Percentiles rank a stretch among this genome's conserved stretches.
Conservation (phyloP, 2,888 invertebrate genomes). For the Myopa tessellatipennis region DNA sequence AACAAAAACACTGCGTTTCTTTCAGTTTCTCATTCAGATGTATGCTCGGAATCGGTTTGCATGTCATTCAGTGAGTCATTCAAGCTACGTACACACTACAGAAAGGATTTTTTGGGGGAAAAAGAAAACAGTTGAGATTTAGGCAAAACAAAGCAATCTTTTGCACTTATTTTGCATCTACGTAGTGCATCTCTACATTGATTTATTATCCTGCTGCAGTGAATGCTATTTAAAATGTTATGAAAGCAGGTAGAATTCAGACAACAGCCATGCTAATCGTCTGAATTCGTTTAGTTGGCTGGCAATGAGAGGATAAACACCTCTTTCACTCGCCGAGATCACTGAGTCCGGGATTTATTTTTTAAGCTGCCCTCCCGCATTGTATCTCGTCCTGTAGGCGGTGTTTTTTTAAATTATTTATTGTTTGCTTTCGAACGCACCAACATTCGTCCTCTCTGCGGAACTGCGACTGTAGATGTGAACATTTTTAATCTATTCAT, state of each 20-base stretch:
- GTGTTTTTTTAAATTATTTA: not conserved
- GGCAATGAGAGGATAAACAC: constrained; percentile 4
- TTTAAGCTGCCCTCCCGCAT: not conserved
- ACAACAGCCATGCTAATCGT: too few relatives aligned
- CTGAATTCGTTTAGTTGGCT: not conserved
- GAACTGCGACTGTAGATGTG: not conserved
- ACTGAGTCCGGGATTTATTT: not conserved
- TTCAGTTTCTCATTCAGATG: not conserved
- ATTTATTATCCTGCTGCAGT: not conserved
- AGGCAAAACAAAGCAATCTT: not conserved
- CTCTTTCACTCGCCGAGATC: not conserved
- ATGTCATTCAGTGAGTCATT: not conserved
- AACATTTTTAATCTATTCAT: not conserved
- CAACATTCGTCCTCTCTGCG: not conserved
- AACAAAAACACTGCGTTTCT: constrained; percentile 4
- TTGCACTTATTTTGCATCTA: constrained; percentile 20
- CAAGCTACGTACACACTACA: too few relatives aligned
- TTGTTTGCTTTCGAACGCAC: not conserved
- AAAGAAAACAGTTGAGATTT: not conserved
- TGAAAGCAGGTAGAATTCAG: not conserved
- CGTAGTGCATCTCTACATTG: not conserved
- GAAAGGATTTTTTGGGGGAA: not conserved
- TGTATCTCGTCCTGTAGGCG: not conserved
- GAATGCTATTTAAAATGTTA: not conserved
- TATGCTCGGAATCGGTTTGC: not conserved